A percentile compares a stretch with the other conserved stretches of the same genome.
These are phyloP conservation scores for Hydrolagus affinis DNA, from an alignment of 2,113 vertebrate species.

Conservation along the genomic window DNA sequence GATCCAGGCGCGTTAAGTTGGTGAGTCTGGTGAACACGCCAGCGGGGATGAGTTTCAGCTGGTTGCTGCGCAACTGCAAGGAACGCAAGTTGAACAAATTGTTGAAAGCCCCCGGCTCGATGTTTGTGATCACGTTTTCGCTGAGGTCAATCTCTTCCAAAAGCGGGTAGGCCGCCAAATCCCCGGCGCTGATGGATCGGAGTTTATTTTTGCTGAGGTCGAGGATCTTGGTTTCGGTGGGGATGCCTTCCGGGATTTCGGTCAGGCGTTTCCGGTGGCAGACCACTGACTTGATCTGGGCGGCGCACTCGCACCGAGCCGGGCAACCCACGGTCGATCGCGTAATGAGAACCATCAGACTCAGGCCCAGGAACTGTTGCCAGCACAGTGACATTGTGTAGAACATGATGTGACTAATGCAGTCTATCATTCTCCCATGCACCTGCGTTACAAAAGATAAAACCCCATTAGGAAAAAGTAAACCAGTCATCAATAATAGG, in stretches of 20 bases:
- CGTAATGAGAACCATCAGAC: constrained; percentile 51
- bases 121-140: constrained; percentile 80
- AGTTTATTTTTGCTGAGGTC: constrained; percentile 87
- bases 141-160: constrained; percentile 89
- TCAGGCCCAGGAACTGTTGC: constrained; percentile 58
- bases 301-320: constrained; percentile 75
- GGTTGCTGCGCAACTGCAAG: constrained; percentile 76
- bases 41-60: constrained; percentile 82
- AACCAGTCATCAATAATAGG: background rate
- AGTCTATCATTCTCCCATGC: constrained; percentile 54
- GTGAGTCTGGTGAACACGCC: constrained; percentile 80
- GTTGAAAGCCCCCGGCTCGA: constrained; percentile 87
- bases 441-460: constrained; percentile 51
- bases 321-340: constrained; percentile 58
- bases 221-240: constrained; percentile 71
- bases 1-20: constrained; percentile 84
- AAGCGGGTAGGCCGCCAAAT: constrained; percentile 64
- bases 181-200: constrained; percentile 80
- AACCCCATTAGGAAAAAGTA: background rate
- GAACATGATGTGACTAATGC: constrained; percentile 50
- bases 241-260: constrained; percentile 78
- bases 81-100: constrained; percentile 69
- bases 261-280: constrained; percentile 79
- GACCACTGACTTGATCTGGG: constrained; percentile 62
- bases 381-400: constrained; percentile 56